Conservation (phyloP, 2,797 vertebrate genomes). For the Taenioides sp. region DNA sequence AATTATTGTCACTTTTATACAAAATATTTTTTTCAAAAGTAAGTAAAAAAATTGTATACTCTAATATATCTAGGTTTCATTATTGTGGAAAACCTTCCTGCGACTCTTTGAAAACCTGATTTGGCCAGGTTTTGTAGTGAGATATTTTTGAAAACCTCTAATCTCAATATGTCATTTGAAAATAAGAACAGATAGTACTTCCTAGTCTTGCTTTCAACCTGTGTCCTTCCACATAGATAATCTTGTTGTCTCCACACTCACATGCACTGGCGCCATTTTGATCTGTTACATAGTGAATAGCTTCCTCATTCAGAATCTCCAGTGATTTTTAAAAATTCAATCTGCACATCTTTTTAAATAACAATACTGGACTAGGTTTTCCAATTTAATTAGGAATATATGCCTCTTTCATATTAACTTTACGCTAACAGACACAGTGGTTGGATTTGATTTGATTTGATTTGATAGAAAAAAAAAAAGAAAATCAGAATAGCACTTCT, state of each 20-base stretch:
- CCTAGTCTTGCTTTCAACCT: conserved; percentile 30
- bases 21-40: background rate
- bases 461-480: background rate
- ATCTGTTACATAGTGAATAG: conserved; percentile 55
- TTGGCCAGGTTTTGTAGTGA: background rate
- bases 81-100: background rate
- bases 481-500: conserved; percentile 14
- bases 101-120: background rate
- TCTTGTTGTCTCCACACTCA: conserved; percentile 59
- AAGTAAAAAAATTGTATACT: background rate
- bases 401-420: background rate
- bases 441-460: background rate
- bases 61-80: background rate
- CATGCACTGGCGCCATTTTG: conserved; percentile 68
- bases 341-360: background rate
- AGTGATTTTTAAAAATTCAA: conserved; percentile 28
- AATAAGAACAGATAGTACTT: conserved; percentile 21
- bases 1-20: background rate
- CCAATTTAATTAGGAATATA: background rate
- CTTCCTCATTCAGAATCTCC: conserved; percentile 38
- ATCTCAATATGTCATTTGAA: background rate
- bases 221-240: conserved; percentile 62
- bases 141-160: background rate
- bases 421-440: background rate
- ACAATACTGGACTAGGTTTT: background rate